Evolutionary conservation across 2,113 vertebrate genomes (phyloP), one percentile per base, ranked within the genome.

Genomic region (Climacteris rufus): DNA sequence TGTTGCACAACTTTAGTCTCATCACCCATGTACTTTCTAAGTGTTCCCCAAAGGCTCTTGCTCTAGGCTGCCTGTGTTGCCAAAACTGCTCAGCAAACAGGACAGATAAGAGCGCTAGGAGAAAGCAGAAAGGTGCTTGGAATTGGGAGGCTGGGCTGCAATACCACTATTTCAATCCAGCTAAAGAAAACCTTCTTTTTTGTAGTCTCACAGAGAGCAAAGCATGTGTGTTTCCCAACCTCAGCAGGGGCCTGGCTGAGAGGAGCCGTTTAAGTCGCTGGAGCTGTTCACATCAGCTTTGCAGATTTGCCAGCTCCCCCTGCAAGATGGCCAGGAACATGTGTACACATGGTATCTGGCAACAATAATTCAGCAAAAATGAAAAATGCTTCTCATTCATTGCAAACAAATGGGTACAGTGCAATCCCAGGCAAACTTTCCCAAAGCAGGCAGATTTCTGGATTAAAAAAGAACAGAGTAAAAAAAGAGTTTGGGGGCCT

Each of bases 381-480:
- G 90, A 96, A 96, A 96, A 97, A 94, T 68, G 64, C 85, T 90
- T 87, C 85, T 81, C 76, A 94, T 96, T 97, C 94, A 93, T 86
- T 95, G 90, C 94, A 87, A 96, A 95, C 83, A 96, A 95, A 95
- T 88, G 96, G 44, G 39, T 88, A 93, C 87, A 94, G 90, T 88
- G 76, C 56, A 81, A 90, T 83, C n/a, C 49, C 88, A 83, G 68
- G 47, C 74, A 94, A 90, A 93, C 85, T 90, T 88, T 77, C 71
- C 31, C 66, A 80, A 83, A 90, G 68, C 68, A 90, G 83, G 72
- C 83, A 90, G 64, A n/a, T 80, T 83, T 95, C 71, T 7, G 16
- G 39, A 74, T 77, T 79, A 37, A 82, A 91, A 82, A 84, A 66
- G 27, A 80, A 39, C 27, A 7, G n/a, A 89, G 17, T 42, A 33